These are phyloP conservation scores for Zygaena filipendulae DNA, from an alignment of 2,888 invertebrate species.

Conservation along the genomic window DNA sequence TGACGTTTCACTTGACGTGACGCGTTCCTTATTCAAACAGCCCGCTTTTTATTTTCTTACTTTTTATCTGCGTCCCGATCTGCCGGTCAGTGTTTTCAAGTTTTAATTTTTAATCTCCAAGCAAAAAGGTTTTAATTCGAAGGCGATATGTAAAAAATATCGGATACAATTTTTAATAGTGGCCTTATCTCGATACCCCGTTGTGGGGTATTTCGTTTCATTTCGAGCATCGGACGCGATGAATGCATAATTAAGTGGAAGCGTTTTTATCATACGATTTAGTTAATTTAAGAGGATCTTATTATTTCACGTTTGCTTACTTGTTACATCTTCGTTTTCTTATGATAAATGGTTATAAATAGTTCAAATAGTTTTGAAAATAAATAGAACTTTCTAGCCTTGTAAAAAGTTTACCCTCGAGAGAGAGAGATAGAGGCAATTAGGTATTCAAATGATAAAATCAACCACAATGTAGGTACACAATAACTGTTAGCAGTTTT, in stretches of 20 bases:
- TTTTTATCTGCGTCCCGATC: conserved; percentile 51
- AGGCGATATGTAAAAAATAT: conserved; percentile 23
- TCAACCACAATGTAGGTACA: too few species aligned
- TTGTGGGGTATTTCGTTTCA: conserved; percentile 57
- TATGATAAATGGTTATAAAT: too few species aligned
- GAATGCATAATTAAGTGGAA: conserved; percentile 65
- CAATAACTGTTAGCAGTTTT: too few species aligned
- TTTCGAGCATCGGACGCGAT: conserved; percentile 52
- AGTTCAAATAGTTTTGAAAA: too few species aligned
- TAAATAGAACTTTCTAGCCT: too few species aligned
- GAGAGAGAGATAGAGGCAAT: too few species aligned
- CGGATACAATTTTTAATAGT: conserved; percentile 49
- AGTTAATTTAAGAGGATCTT: conserved; percentile 33
- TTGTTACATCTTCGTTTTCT: too few species aligned
- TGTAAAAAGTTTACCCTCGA: too few species aligned
- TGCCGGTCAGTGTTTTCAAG: conserved; percentile 30
- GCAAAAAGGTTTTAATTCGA: conserved; percentile 39
- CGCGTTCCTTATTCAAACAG: conserved; percentile 62
- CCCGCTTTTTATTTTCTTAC: conserved; percentile 56
- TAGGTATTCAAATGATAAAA: too few species aligned
- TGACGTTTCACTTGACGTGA: conserved; percentile 65
- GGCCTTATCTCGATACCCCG: conserved; percentile 57
- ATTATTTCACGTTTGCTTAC: too few species aligned
- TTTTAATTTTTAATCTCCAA: conserved; percentile 29
- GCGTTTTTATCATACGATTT: conserved; percentile 51